Percentiles rank a stretch among this genome's conserved stretches.
Evolutionary conservation across 2,888 invertebrate genomes (phyloP).

Genomic region (Harpalus rufipes): DNA sequence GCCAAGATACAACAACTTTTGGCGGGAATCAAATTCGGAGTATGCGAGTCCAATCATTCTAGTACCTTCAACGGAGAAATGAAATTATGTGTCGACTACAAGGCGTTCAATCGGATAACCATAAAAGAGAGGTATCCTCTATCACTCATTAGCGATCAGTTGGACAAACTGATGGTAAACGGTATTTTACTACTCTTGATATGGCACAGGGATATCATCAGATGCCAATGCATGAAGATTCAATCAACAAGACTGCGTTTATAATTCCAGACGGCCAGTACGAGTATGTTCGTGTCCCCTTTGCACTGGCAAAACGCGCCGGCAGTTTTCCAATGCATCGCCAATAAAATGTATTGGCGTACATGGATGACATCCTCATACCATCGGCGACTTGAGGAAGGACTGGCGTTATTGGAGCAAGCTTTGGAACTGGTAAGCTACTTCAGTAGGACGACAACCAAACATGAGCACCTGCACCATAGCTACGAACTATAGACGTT

Average conservation of each 20-base stretch:
- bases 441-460: slow-evolving; percentile 63
- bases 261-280: too few species aligned
- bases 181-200: too few species aligned
- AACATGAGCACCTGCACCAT: neutral
- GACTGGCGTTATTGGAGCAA: slow-evolving; percentile 23
- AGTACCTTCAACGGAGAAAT: too few species aligned
- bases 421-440: slow-evolving; percentile 67
- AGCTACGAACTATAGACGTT: slow-evolving; percentile 67
- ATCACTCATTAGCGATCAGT: too few species aligned
- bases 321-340: slow-evolving; percentile 59
- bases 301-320: slow-evolving; percentile 72
- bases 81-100: too few species aligned
- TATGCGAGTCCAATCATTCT: neutral
- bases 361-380: slow-evolving; percentile 68
- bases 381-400: neutral
- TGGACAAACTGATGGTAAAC: slow-evolving; percentile 56
- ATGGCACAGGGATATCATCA: too few species aligned
- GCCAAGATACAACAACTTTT: neutral
- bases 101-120: slow-evolving; percentile 53
- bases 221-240: too few species aligned
- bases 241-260: too few species aligned
- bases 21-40: too few species aligned
- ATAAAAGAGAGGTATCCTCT: neutral
- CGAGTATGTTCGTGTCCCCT: too few species aligned
- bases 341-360: slow-evolving; percentile 35